Evolutionary conservation across 2,113 vertebrate species (phyloP).

Genomic region (Poeciliopsis prolifica): DNA sequence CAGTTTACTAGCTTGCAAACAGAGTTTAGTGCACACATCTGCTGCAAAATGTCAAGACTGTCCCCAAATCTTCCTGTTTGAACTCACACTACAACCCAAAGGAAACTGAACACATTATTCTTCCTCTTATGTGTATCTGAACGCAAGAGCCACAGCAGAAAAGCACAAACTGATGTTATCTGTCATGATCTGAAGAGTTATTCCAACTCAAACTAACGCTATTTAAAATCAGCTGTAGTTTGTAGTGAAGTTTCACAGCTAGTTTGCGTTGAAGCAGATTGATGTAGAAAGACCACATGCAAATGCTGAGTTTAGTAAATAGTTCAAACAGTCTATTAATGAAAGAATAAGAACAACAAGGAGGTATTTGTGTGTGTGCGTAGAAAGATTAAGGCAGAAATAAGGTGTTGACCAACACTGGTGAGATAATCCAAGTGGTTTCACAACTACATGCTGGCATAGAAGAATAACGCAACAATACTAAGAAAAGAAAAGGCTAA

Average conservation of each 20-base stretch:
- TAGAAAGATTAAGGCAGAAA: neutral
- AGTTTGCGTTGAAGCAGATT: neutral
- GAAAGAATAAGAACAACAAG: too few relatives aligned
- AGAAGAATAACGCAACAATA: neutral
- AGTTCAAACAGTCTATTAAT: too few relatives aligned
- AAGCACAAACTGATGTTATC: neutral
- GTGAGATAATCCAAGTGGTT: conserved; percentile 17
- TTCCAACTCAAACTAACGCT: neutral
- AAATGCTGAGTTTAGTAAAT: too few relatives aligned
- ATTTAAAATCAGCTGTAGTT: neutral
- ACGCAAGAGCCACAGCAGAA: neutral
- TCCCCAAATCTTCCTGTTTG: neutral
- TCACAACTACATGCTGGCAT: conserved; percentile 38
- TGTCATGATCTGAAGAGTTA: neutral
- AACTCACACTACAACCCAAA: neutral
- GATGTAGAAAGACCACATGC: neutral
- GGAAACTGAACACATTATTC: neutral
- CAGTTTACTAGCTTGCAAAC: neutral
- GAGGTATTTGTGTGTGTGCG: neutral
- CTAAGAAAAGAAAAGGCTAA: neutral
- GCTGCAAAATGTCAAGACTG: neutral
- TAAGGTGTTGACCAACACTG: conserved; percentile 18
- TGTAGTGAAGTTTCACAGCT: neutral
- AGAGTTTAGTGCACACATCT: conserved; percentile 5
- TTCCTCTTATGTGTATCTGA: neutral